Evolutionary conservation across 2,888 invertebrate genomes (phyloP).

Genomic region (Cremastinae sp.): DNA sequence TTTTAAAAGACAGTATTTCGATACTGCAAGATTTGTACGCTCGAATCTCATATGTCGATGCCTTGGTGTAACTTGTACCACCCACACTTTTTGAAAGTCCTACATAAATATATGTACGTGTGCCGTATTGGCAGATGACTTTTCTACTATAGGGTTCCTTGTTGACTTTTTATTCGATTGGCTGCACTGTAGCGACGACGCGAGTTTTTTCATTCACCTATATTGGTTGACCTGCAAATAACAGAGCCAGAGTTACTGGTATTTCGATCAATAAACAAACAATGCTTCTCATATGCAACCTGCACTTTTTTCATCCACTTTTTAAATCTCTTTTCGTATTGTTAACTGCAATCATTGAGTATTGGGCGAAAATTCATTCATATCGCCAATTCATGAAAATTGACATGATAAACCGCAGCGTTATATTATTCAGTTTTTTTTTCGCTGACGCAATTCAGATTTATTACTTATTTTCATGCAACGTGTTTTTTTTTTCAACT

Average conservation of each 20-base stretch:
- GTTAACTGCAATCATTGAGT: too few species aligned
- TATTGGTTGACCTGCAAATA: conserved; percentile 42
- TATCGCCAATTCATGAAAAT: too few species aligned
- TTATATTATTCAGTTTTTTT: too few species aligned
- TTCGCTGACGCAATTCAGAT: too few species aligned
- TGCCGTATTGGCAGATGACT: too few species aligned
- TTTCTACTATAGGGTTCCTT: too few species aligned
- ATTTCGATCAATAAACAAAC: conserved; percentile 2
- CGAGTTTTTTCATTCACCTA: conserved; percentile 30
- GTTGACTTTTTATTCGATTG: conserved; percentile 34
- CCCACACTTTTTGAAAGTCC: not conserved
- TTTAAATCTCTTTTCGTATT: not conserved
- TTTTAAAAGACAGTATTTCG: conserved; percentile 14
- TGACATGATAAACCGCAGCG: too few species aligned
- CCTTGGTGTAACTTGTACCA: conserved; percentile 19
- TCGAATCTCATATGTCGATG: conserved; percentile 32
- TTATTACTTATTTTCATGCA: too few species aligned
- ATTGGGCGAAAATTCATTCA: too few species aligned
- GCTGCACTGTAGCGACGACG: not conserved
- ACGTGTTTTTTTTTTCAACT: too few species aligned
- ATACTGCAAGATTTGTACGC: conserved; percentile 1
- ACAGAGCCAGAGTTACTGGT: not conserved
- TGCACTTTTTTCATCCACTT: not conserved
- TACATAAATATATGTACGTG: conserved; percentile 20
- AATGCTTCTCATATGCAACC: not conserved